Evolutionary conservation across 2,888 invertebrate genomes (phyloP), one percentile per base, ranked within the genome.

Genomic region (Leptinotarsa tumamoca): DNA sequence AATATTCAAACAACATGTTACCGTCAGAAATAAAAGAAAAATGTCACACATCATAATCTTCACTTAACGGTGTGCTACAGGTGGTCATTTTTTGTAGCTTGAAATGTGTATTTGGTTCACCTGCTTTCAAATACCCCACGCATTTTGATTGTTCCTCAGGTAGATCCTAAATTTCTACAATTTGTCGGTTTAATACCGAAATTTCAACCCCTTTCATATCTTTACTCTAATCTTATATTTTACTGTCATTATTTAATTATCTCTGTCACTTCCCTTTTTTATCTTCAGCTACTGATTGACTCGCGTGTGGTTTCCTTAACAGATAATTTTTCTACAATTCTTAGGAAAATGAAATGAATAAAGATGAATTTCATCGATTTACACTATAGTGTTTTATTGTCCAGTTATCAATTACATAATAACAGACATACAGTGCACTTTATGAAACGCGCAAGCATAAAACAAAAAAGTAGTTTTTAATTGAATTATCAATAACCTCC

Each of bases 101-200:
- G n/a, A 18, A 56, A 56, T 52, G 51, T 27, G 33, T 56, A 61
- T 54, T 18, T 7, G 70, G 4, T 17, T 67, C 72, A 72, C 67
- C 72, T 72, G 72, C 67, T 52, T 14, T 27, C 23, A 27, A 52
- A 66, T 76, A 76, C 70, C 74, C 69, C 70, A 76, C 73, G 73
- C 73, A 73, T 68, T 56, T 68, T 21, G 50, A 58, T 56, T 68
- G 18, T 73, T 73, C 61, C 7, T 21, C 73, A 68, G 68, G 56
- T 73, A 73, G 67, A 49, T 49, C 58, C 27, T 56, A 56, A 68
- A 68, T 73, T 73, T 61, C 49, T 61, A 73, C 73, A 73, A 73
- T 73, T 73, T 73, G 73, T 73, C 73, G 73, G 73, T 73, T 68
- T 73, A 68, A 58, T 73, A 54, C 14, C n/a, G 5, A 72, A 72